Evolutionary conservation across 2,888 invertebrate species (phyloP).

Genomic region (Plusia festucae): DNA sequence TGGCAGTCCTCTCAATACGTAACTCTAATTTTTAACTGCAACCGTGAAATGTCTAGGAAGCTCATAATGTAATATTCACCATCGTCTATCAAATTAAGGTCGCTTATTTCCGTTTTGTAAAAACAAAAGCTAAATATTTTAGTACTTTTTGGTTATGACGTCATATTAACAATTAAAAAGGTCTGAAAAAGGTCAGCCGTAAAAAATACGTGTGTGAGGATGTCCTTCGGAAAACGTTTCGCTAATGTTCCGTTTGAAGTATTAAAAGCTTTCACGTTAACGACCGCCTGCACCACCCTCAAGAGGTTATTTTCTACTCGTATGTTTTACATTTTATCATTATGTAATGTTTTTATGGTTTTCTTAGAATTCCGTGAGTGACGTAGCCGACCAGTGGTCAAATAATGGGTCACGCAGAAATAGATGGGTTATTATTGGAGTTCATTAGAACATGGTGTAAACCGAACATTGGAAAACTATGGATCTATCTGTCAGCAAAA

Average conservation of each 20-base stretch:
- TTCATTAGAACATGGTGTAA: slow-evolving; percentile 79
- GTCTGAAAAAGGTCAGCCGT: slow-evolving; percentile 53
- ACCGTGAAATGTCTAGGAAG: slow-evolving; percentile 77
- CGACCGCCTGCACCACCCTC: slow-evolving; percentile 71
- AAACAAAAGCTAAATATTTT: slow-evolving; percentile 37
- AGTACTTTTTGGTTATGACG: slow-evolving; percentile 28
- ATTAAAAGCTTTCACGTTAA: slow-evolving; percentile 76
- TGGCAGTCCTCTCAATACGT: slow-evolving; percentile 42
- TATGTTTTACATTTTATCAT: slow-evolving; percentile 68
- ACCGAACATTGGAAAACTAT: slow-evolving; percentile 63
- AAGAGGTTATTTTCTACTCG: slow-evolving; percentile 62
- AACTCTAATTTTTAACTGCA: slow-evolving; percentile 55
- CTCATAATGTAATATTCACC: slow-evolving; percentile 59
- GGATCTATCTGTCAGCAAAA: slow-evolving; percentile 54
- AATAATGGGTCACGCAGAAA: slow-evolving; percentile 83
- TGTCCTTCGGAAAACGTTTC: slow-evolving; percentile 62
- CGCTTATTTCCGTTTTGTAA: slow-evolving; percentile 39
- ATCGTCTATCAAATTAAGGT: slow-evolving; percentile 45
- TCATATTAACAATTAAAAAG: slow-evolving; percentile 56
- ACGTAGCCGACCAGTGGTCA: slow-evolving; percentile 70
- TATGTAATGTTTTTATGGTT: slow-evolving; percentile 81
- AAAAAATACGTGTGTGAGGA: slow-evolving; percentile 60
- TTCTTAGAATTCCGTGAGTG: slow-evolving; percentile 74
- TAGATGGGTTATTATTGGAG: slow-evolving; percentile 78
- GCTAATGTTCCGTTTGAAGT: slow-evolving; percentile 72